Base-by-base conservation (phyloP, 2,797 vertebrate genomes). In the Nannoperca obscura region DNA sequence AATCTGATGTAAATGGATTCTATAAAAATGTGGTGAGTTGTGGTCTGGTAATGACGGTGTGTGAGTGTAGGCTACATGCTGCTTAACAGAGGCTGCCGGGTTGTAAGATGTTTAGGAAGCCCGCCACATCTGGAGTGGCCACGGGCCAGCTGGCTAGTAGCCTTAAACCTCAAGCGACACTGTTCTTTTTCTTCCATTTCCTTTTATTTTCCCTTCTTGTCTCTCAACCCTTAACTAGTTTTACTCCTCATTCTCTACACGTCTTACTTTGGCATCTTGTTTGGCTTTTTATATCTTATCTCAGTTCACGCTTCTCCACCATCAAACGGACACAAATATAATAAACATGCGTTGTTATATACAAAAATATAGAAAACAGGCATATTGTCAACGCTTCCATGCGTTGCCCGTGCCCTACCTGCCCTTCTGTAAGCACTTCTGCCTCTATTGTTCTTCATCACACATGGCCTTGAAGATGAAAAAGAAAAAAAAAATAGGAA, bases 91-190 rank as follows among this genome's bases (percentile, higher is more conserved):
- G 70, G 86, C 87, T 59, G 74, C 74, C 53, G 82, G 70, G 40
- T 78, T 73, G 59, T 60, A 64, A 74, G 80, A 87, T 89, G 83
- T 89, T 91, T 66, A 77, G 76, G 85, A 84, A 82, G 76, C 76
- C 72, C 64, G 44, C 80, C 87, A 82, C 89, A 92, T 86, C 83
- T 86, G 76, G 75, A 63, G 70, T 84, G 85, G 86, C 88, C 27
- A 57, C 55, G 3, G 53, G 68, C 88, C 87, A 87, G 61, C 81
- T 91, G 87, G 87, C 86, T 50, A 3, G 15, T 58, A 27, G 80
- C 80, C 74, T 67, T 36, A 55, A 72, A 82, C 61, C 80, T 86
- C 78, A 84, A 85, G 57, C 52, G 60, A 42, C 47, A n/a, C 50
- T 71, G 34, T 65, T 76, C 27, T 67, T 38, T 36, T 50, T 63